Evolutionary conservation across 2,797 vertebrate species (phyloP), one percentile per base, ranked within the genome.

Genomic region (Liasis olivaceus): DNA sequence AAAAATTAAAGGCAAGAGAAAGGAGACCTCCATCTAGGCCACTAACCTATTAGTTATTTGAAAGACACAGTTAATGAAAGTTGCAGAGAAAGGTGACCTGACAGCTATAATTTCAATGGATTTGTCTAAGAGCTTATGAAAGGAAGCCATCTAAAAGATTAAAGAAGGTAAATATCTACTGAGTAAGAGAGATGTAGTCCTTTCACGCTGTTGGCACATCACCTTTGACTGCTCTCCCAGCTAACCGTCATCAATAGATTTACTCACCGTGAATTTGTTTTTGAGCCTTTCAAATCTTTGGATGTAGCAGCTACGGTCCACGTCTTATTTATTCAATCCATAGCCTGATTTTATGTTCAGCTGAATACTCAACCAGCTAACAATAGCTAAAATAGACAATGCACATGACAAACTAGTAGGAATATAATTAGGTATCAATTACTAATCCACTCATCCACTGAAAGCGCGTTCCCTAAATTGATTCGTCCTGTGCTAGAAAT

Each of bases 31-130:
- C 95, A 90, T 85, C 88, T 0, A 13, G 94, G 60, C 85, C 93
- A 94, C 93, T 90, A 93, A 95, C 90, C 89, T 94, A 63, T 87
- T 89, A 93, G 95, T 95, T 96, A 97, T 95, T 97, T 95, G 47
- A 36, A 85, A 94, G 88, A 87, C 54, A 91, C 89, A 96, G 93
- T 90, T 92, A 96, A 95, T 95, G 84, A 96, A 97, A 96, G 92
- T 62, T 87, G 0, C 11, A 95, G 93, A 97, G 96, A 96, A 97
- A 97, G 96, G 94, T 94, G 96, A 96, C 96, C 95, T 95, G 93
- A 63, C 91, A 90, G 95, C 93, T 87, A 92, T 95, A 96, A 97
- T 97, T 96, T 96, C 96, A 94, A 95, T 0, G 7, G 90, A 95
- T 96, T 96, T 31, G 97, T 94, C 26, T 89, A 95, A 96, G 2